A percentile compares a stretch with the other conserved stretches of the same genome.
phyloP scores from a whole-genome alignment of 2,888 invertebrate species.

The Ophraella communa region DNA sequence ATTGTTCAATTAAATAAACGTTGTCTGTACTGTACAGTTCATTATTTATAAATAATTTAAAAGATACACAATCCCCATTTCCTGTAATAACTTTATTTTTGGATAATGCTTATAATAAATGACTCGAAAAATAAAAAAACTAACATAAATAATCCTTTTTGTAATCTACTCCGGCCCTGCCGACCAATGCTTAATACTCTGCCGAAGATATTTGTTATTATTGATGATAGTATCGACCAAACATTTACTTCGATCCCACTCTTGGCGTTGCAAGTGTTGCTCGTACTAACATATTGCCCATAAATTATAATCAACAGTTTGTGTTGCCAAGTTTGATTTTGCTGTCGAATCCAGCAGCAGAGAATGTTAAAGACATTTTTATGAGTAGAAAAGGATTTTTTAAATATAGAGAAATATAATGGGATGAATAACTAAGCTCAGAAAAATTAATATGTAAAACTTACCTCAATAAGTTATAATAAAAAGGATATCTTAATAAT shows the following conservation, averaged over 20 bases:
- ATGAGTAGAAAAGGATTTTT: slow-evolving; percentile 13
- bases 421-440: no score
- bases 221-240: slow-evolving; percentile 56
- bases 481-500: no score
- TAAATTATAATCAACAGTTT: slow-evolving; percentile 48
- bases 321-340: slow-evolving; percentile 23
- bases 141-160: neutral
- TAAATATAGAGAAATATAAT: no score
- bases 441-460: no score
- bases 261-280: slow-evolving; percentile 48
- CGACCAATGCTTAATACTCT: slow-evolving; percentile 32
- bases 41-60: no score
- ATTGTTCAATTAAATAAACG: no score
- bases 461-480: no score
- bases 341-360: slow-evolving; percentile 19
- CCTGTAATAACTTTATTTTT: no score
- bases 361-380: slow-evolving; percentile 17
- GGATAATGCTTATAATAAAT: no score
- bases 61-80: no score
- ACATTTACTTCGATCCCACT: slow-evolving; percentile 57
- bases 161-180: neutral
- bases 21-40: no score
- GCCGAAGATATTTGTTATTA: slow-evolving; percentile 55
- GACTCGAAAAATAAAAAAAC: neutral
- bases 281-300: slow-evolving; percentile 47